Evolutionary conservation across 2,888 invertebrate species (phyloP), one percentile per base, ranked within the genome.

Genomic region (Ophioninae sp.): DNA sequence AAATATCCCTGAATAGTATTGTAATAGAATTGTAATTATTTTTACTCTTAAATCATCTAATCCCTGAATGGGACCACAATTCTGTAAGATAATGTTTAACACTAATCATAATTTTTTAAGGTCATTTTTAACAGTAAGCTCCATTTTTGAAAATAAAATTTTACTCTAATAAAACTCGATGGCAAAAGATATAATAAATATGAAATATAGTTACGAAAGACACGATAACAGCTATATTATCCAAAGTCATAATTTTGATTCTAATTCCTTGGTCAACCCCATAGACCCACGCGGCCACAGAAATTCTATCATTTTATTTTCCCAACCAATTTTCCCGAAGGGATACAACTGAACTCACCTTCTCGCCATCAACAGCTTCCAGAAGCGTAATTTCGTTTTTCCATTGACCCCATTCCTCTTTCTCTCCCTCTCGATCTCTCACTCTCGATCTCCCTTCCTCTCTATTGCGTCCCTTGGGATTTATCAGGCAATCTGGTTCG

Each of bases 351-450:
- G 23, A 68, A 75, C 44, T 41, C 79, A 56, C 41, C 68, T 68
- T 68, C 61, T 59, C 76, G 39, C 57, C 59, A 67, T 69, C 69
- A 44, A 39, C 68, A 62, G 75, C 75, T 75, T 64, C 69, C 69
- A 70, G 30, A 41, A 64, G 75, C 56, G 75, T 81, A 81, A 81
- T 81, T 81, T 65, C 75, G 81, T 75, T 81, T 81, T 70, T 64
- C 62, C 75, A 70, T 75, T 41, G 76, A 68, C 56, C 75, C 76
- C 56, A 41, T 74, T 50, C 44, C 62, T 61, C 74, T 50, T 50
- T 50, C 10, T 13, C 10, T 20, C 61, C 21, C 21, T 7, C 61
- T 23, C 30, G 30, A 62, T 23, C 37, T 23, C 17, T 2, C 50
- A 5, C 50, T 50, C 17, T 50, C 50, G 5, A 13, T 50, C 3